Evolutionary conservation across 2,797 vertebrate species (phyloP).

Genomic region (Myiotriccus ornatus): DNA sequence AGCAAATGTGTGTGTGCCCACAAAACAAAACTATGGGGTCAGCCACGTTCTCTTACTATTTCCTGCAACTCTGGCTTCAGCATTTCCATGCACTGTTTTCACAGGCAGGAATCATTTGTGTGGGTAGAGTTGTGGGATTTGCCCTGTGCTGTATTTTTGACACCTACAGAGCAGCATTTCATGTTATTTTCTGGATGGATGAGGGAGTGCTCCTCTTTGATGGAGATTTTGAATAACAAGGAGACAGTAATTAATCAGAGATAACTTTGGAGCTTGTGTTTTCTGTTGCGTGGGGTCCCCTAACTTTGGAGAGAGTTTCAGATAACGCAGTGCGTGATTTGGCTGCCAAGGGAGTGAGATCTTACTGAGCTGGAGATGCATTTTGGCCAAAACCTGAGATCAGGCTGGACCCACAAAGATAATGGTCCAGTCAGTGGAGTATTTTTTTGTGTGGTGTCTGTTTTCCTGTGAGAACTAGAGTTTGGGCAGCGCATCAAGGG

Average conservation of each 20-base stretch:
- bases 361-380: background rate
- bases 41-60: background rate
- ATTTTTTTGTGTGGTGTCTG: background rate
- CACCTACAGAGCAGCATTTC: background rate
- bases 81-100: background rate
- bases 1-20: background rate
- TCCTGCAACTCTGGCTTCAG: background rate
- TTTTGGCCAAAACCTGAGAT: background rate
- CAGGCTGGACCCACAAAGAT: background rate
- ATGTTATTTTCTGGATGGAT: background rate
- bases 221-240: background rate
- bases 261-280: background rate
- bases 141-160: background rate
- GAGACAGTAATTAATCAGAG: background rate
- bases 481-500: background rate
- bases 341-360: background rate
- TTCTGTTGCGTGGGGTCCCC: background rate
- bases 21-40: background rate
- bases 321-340: accelerated
- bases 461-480: background rate
- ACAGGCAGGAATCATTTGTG: background rate
- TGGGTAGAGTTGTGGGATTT: background rate
- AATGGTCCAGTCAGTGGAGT: background rate
- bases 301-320: background rate
- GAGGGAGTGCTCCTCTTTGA: background rate